These are phyloP conservation scores for Rhagonycha lutea DNA, from an alignment of 2,888 invertebrate species.

Conservation along the genomic window DNA sequence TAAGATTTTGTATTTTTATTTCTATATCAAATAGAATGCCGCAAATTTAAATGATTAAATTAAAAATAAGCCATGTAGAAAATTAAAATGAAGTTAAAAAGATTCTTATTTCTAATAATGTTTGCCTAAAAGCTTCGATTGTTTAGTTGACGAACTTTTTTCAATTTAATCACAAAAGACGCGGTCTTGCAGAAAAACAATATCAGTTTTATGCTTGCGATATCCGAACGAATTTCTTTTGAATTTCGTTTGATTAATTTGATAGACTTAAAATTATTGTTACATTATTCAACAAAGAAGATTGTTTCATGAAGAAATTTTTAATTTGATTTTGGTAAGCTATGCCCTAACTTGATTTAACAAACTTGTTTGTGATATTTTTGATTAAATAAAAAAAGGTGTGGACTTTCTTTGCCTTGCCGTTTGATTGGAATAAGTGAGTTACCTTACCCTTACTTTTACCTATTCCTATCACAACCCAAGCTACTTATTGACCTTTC, in stretches of 20 bases:
- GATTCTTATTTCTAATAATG: conserved; percentile 16
- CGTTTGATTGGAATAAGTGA: not conserved
- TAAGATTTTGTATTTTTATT: not conserved
- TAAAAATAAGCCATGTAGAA: conserved; percentile 18
- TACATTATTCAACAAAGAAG: not conserved
- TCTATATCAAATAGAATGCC: not conserved
- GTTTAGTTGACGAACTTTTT: conserved; percentile 24
- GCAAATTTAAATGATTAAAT: conserved; percentile 21
- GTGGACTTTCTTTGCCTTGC: not conserved
- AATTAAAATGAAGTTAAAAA: conserved; percentile 19
- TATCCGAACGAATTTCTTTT: not conserved
- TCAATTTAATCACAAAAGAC: conserved; percentile 21
- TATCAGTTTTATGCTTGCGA: conserved; percentile 18
- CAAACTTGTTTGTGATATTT: not conserved
- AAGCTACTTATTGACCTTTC: not conserved
- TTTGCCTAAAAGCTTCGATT: conserved; percentile 23
- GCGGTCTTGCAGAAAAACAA: conserved; percentile 17
- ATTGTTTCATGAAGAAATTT: not conserved
- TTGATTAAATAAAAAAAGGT: not conserved
- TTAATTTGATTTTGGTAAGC: conserved; percentile 1
- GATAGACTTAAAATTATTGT: not conserved
- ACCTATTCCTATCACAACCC: not conserved
- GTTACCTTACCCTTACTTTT: not conserved
- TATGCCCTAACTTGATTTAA: not conserved
- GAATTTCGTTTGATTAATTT: conserved; percentile 2